These are phyloP conservation scores for Phengaris alcon DNA, from an alignment of 2,888 invertebrate species.

Conservation along the genomic window DNA sequence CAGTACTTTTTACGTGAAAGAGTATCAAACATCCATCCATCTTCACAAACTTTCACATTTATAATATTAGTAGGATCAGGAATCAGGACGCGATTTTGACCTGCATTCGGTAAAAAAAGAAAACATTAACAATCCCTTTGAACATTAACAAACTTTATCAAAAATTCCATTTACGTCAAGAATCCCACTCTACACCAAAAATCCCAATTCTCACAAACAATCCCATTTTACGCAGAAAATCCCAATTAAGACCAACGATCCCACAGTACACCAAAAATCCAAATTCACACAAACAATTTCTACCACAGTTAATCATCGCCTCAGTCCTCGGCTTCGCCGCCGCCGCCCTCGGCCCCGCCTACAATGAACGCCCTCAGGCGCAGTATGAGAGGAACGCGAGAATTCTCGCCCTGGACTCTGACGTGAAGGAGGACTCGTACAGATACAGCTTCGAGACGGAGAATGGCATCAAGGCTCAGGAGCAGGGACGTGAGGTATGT, in stretches of 20 bases:
- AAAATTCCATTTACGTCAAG: too few species aligned
- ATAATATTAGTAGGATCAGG: too few species aligned
- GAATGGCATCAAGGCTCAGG: slow-evolving; percentile 72
- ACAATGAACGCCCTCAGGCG: slow-evolving; percentile 65
- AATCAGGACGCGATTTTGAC: too few species aligned
- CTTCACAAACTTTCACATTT: too few species aligned
- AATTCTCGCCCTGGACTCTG: slow-evolving; percentile 64
- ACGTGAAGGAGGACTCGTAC: slow-evolving; percentile 70
- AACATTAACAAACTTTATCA: too few species aligned
- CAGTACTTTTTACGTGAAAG: too few species aligned
- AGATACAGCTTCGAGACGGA: slow-evolving; percentile 73
- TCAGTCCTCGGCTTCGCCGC: slow-evolving; percentile 62
- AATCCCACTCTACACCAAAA: neutral
- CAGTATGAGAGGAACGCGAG: slow-evolving; percentile 62
- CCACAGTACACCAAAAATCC: neutral
- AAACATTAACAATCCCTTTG: too few species aligned
- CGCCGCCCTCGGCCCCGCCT: slow-evolving; percentile 50
- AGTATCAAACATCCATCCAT: too few species aligned
- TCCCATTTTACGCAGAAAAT: neutral
- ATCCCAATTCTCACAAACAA: neutral
- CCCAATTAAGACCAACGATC: neutral
- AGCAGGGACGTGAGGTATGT: slow-evolving; percentile 68
- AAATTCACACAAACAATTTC: neutral
- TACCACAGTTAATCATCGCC: slow-evolving; percentile 60
- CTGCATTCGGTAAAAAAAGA: too few species aligned